A percentile compares a stretch with the other conserved stretches of the same genome.
phyloP scores from a whole-genome alignment of 2,888 invertebrate genomes.

The Parthenolecanium corni region DNA sequence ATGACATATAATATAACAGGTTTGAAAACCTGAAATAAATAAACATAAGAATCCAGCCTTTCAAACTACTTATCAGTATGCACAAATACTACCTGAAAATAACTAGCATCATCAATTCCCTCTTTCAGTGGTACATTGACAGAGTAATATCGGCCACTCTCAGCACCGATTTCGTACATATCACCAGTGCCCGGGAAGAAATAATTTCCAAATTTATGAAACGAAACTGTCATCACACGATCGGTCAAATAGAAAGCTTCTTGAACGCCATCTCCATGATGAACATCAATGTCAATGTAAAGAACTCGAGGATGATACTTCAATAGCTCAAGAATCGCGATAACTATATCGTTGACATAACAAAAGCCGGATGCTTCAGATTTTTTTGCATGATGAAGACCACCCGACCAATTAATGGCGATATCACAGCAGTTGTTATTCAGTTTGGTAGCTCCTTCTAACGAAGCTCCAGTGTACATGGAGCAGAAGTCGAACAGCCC shows the following conservation, averaged over 20 bases:
- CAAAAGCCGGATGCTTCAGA: conserved; percentile 99
- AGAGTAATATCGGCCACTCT: conserved; percentile 90
- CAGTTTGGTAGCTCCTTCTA: conserved; percentile 91
- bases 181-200: conserved; percentile 98
- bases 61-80: not conserved
- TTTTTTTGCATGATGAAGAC: conserved; percentile 97
- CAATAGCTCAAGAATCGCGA: conserved; percentile 86
- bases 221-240: conserved; percentile 97
- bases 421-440: conserved; percentile 93
- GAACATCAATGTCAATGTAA: conserved; percentile 98
- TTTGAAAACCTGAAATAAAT: conserved; percentile 65
- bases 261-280: conserved; percentile 93
- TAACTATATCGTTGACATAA: conserved; percentile 98
- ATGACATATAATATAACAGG: conserved; percentile 87
- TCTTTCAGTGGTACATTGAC: conserved; percentile 97
- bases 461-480: conserved; percentile 94
- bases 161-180: conserved; percentile 96
- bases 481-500: conserved; percentile 97
- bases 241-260: conserved; percentile 96
- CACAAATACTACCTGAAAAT: conserved; percentile 54
- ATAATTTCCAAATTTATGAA: conserved; percentile 95
- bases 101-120: conserved; percentile 90
- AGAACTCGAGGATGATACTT: conserved; percentile 89
- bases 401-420: conserved; percentile 98
- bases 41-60: not conserved